A percentile compares a stretch with the other conserved stretches of the same genome.
Evolutionary conservation across 64 coral and sea anemone species (phyloP).

Genomic region (Astreopora myriophthalma): DNA sequence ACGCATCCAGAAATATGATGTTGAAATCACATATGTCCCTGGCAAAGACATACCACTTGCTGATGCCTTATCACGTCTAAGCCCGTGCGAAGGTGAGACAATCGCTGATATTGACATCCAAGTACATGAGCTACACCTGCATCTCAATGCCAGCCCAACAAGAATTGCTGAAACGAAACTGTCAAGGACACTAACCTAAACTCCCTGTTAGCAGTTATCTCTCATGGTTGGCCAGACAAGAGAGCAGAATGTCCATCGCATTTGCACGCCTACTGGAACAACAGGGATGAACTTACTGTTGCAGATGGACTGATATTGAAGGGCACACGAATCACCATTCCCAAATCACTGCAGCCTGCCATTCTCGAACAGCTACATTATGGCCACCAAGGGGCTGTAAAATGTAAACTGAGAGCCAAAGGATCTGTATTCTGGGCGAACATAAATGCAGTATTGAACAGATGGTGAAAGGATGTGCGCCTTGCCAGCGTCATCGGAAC

Average conservation of each 20-base stretch:
- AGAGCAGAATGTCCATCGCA: constrained; percentile 15
- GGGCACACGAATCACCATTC: not conserved
- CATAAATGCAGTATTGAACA: constrained; percentile 13
- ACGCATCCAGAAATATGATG: constrained; percentile 37
- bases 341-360: not conserved
- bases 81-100: not conserved
- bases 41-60: constrained; percentile 14
- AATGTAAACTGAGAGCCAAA: constrained; percentile 20
- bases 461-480: constrained; percentile 14
- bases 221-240: constrained; percentile 26
- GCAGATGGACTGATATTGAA: not conserved
- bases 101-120: not conserved
- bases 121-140: constrained; percentile 4
- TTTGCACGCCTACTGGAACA: not conserved
- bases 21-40: constrained; percentile 34
- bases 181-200: not conserved
- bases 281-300: not conserved
- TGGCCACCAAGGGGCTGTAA: not conserved
- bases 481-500: constrained; percentile 33
- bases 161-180: constrained; percentile 47
- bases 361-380: not conserved
- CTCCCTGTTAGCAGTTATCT: not conserved
- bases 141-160: constrained; percentile 30
- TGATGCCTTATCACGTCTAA: constrained; percentile 17
- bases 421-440: constrained; percentile 48